Evolutionary conservation across 2,113 vertebrate genomes (phyloP).

Genomic region (Gyps fulvus): DNA sequence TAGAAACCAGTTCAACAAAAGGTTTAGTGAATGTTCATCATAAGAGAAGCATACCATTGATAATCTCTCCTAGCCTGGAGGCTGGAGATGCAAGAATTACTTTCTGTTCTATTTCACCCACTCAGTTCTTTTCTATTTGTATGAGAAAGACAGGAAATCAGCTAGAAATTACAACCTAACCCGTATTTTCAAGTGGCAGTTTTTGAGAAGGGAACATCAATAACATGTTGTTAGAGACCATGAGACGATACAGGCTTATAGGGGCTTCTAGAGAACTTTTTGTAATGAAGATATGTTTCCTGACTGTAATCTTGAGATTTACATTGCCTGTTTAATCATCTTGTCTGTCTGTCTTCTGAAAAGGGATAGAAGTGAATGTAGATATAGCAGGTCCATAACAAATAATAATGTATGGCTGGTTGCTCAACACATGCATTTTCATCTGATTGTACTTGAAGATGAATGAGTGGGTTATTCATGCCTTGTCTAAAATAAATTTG

Average conservation of each 20-base stretch:
- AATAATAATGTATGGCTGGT: neutral
- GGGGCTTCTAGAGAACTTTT: neutral
- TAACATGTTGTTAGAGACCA: neutral
- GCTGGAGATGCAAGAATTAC: neutral
- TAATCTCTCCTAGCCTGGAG: neutral
- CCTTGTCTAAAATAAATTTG: neutral
- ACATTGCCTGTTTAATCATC: neutral
- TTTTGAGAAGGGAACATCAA: neutral
- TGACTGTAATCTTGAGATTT: neutral
- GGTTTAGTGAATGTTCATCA: neutral
- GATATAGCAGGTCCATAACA: neutral
- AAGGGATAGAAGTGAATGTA: neutral
- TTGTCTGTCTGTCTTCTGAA: neutral
- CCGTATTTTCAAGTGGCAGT: neutral
- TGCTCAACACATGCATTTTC: neutral
- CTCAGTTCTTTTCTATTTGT: neutral
- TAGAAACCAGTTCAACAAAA: neutral
- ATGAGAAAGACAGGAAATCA: neutral
- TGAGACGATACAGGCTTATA: neutral
- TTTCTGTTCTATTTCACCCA: neutral
- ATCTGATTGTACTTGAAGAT: neutral
- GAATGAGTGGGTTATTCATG: neutral
- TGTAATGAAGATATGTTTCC: neutral
- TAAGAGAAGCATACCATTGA: neutral
- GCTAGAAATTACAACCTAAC: neutral